Conservation (phyloP, 2,888 invertebrate genomes). For the Rhagophthalmus giganteus region DNA sequence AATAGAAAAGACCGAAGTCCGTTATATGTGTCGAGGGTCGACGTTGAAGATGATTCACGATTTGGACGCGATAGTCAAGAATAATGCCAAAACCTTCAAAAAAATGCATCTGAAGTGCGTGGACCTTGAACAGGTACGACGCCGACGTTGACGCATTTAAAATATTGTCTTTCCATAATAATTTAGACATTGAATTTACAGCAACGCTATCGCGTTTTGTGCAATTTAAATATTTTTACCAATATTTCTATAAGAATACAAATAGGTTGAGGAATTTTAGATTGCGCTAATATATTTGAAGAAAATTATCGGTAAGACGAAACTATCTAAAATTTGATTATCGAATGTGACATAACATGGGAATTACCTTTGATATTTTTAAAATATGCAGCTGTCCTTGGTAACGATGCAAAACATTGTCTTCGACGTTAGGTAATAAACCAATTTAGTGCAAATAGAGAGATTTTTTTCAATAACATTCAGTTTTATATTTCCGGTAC, state of each 20-base stretch:
- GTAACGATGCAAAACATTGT: background rate
- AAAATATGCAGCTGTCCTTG: background rate
- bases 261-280: too few relatives aligned
- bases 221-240: too few relatives aligned
- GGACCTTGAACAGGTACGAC: background rate
- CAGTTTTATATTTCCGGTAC: slow-evolving; percentile 7
- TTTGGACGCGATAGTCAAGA: slow-evolving; percentile 7
- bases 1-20: slow-evolving; percentile 12
- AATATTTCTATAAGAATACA: too few relatives aligned
- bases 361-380: background rate
- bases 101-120: slow-evolving; percentile 6
- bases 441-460: too few relatives aligned
- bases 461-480: background rate
- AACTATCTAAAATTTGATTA: too few relatives aligned
- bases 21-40: background rate
- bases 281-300: too few relatives aligned
- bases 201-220: too few relatives aligned
- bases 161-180: too few relatives aligned
- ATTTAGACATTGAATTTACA: too few relatives aligned
- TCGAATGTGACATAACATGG: too few relatives aligned
- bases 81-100: slow-evolving; percentile 14
- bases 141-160: background rate
- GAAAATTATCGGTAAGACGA: too few relatives aligned
- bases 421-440: too few relatives aligned
- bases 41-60: slow-evolving; percentile 6